phyloP scores from a whole-genome alignment of 2,797 vertebrate species.

The Pelodytes ibericus region DNA sequence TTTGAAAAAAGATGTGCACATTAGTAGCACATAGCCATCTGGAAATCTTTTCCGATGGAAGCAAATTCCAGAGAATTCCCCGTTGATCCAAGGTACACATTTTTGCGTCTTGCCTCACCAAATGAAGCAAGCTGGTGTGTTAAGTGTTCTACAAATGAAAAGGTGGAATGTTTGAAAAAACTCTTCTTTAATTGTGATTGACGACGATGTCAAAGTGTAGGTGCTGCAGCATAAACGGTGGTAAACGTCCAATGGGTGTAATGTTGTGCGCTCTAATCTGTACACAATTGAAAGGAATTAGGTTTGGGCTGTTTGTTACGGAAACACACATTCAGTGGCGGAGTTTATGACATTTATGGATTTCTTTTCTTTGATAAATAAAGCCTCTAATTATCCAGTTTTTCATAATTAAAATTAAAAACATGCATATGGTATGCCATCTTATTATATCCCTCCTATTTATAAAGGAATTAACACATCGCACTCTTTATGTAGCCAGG shows the following conservation, averaged over 20 bases:
- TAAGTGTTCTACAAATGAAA: slow-evolving; percentile 30
- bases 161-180: slow-evolving; percentile 34
- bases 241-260: neutral
- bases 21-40: slow-evolving; percentile 64
- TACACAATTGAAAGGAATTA: no score
- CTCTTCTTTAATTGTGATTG: slow-evolving; percentile 21
- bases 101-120: slow-evolving; percentile 45
- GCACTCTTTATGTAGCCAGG: no score
- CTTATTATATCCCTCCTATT: no score
- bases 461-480: no score
- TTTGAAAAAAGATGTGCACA: slow-evolving; percentile 33
- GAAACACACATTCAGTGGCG: no score
- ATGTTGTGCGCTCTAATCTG: no score
- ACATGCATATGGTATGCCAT: no score
- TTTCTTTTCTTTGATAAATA: no score
- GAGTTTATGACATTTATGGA: no score
- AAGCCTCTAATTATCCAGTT: no score
- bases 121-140: slow-evolving; percentile 45
- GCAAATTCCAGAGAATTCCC: slow-evolving; percentile 67
- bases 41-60: slow-evolving; percentile 67
- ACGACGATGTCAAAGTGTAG: slow-evolving; percentile 37
- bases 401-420: no score
- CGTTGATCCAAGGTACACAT: slow-evolving; percentile 46
- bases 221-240: neutral
- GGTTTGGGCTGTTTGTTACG: no score